Evolutionary conservation across 2,113 vertebrate species (phyloP).

Genomic region (rabbit (Oryctolagus cuniculus)): DNA sequence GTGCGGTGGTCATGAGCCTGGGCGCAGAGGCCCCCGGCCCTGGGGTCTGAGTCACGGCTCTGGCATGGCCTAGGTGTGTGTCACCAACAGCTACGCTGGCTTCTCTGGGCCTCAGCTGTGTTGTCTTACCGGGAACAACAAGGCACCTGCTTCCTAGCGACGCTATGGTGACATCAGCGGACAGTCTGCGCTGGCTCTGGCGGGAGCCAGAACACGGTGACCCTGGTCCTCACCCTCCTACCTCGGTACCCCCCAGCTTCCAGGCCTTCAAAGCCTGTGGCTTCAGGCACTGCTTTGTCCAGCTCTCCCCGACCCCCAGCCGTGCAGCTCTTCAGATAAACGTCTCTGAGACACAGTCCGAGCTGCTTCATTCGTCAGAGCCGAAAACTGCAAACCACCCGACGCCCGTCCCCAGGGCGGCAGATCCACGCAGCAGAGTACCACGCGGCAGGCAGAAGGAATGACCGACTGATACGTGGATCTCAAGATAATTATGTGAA

Average conservation of each 20-base stretch:
- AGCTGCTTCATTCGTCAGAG: background rate
- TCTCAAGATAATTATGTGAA: background rate
- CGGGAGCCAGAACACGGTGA: background rate
- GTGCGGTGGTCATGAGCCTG: accelerated
- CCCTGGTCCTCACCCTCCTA: too few species aligned
- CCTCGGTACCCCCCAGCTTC: background rate
- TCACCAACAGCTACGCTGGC: accelerated
- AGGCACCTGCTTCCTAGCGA: background rate
- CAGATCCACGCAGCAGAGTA: background rate
- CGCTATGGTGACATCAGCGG: background rate
- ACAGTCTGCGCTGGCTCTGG: background rate
- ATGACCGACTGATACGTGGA: background rate
- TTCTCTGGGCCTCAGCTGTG: background rate
- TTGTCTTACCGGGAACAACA: background rate
- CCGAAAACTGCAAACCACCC: background rate
- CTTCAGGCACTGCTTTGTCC: background rate
- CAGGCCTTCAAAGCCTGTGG: background rate
- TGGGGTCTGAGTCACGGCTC: background rate
- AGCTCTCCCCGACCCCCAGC: background rate
- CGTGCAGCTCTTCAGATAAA: slow-evolving; percentile 4
- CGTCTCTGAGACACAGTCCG: background rate
- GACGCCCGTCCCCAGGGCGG: too few species aligned
- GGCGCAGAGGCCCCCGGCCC: background rate
- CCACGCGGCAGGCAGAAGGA: background rate
- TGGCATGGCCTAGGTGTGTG: accelerated